Conservation (phyloP, 1,140 invertebrate species). For the Pseudomyrmex dendroicus region DNA sequence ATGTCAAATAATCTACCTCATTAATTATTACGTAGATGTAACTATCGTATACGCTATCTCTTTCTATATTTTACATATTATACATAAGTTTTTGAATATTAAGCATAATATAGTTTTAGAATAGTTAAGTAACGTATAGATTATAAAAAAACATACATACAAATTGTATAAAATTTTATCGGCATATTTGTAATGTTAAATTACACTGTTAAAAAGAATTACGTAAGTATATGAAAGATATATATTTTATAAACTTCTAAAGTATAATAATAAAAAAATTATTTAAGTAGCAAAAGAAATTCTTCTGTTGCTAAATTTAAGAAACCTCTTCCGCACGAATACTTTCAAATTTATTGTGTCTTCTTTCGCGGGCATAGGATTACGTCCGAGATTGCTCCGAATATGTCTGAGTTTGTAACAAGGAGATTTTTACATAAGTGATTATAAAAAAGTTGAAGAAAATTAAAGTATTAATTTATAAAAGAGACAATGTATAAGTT, state of each 20-base stretch:
- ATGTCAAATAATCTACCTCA: conserved; percentile 40
- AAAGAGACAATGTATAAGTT: too few relatives aligned
- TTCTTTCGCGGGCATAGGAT: too few relatives aligned
- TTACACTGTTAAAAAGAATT: background rate
- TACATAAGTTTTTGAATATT: background rate
- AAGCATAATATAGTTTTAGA: background rate
- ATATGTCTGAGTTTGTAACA: too few relatives aligned
- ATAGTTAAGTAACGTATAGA: background rate
- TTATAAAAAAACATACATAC: too few relatives aligned
- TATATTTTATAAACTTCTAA: background rate
- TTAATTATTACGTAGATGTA: conserved; percentile 18
- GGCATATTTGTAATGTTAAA: background rate
- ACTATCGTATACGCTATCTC: background rate
- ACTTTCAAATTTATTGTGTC: background rate
- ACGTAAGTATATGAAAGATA: background rate
- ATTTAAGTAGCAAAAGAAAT: background rate
- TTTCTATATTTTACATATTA: too few relatives aligned
- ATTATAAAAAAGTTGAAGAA: too few relatives aligned
- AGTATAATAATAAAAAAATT: background rate
- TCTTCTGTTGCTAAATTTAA: background rate
- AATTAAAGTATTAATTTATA: too few relatives aligned
- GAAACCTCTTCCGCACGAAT: background rate
- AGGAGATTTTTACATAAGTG: too few relatives aligned
- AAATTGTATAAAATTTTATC: too few relatives aligned
- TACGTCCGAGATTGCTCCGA: too few relatives aligned